These are phyloP conservation scores for Sebastes minor DNA, from an alignment of 2,797 vertebrate species.

Conservation along the genomic window DNA sequence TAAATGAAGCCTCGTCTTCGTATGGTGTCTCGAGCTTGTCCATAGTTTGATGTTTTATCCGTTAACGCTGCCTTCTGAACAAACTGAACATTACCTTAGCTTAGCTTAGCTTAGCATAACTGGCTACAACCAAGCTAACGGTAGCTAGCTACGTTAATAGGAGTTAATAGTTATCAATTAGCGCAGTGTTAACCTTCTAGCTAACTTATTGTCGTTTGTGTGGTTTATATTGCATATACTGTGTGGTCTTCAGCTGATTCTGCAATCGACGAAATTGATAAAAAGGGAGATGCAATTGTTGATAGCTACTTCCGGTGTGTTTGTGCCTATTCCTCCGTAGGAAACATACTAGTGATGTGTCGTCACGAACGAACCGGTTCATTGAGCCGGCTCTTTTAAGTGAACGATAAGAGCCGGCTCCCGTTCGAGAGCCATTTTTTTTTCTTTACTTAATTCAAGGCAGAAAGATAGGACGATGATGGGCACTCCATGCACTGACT, in stretches of 20 bases:
- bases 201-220: neutral
- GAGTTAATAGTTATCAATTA: too few species aligned
- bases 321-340: rapidly evolving
- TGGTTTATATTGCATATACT: neutral
- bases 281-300: neutral
- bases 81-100: neutral
- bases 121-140: neutral
- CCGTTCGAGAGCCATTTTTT: too few species aligned
- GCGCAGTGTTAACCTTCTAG: neutral
- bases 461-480: too few species aligned
- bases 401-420: too few species aligned
- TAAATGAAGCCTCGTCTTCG: conserved; percentile 69
- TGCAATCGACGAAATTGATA: too few species aligned
- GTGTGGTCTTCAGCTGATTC: rapidly evolving
- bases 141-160: neutral
- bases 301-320: conserved; percentile 14
- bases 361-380: too few species aligned
- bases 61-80: rapidly evolving
- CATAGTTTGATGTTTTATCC: conserved; percentile 41
- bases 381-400: too few species aligned
- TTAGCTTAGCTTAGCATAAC: neutral
- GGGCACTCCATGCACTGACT: too few species aligned
- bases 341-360: neutral
- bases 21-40: conserved; percentile 78
- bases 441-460: too few species aligned